Conservation (phyloP, 2,113 vertebrate species). For the Phrynocephalus versicolor region DNA sequence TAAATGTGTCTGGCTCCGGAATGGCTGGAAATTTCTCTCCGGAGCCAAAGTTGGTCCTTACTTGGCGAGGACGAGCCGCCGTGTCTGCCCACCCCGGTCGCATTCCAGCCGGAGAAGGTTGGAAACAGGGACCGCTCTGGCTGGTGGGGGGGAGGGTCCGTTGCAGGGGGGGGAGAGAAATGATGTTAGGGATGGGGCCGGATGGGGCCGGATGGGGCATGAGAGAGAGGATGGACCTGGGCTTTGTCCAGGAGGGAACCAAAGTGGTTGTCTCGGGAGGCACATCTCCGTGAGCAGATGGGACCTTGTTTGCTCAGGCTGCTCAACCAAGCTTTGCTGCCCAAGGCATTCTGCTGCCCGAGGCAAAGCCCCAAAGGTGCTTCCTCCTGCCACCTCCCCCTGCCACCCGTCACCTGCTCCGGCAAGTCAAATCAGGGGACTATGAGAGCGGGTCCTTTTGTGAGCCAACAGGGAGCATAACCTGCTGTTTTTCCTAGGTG, state of each 20-base stretch:
- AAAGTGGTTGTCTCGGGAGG: not conserved
- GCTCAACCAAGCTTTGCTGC: too few species aligned
- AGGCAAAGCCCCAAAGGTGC: too few species aligned
- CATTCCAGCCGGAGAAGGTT: slow-evolving; percentile 56
- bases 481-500: too few species aligned
- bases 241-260: not conserved
- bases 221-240: not conserved
- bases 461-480: too few species aligned
- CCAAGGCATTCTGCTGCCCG: too few species aligned
- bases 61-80: slow-evolving; percentile 59
- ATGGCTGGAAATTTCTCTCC: slow-evolving; percentile 69
- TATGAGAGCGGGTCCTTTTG: too few species aligned
- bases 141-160: not conserved
- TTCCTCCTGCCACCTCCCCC: too few species aligned
- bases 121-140: slow-evolving; percentile 33
- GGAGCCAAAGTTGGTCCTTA: slow-evolving; percentile 69
- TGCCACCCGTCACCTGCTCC: too few species aligned
- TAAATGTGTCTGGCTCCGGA: slow-evolving; percentile 73
- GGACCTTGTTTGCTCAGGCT: too few species aligned
- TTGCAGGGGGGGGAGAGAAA: not conserved
- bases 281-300: too few species aligned
- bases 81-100: slow-evolving; percentile 64
- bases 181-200: not conserved
- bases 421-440: too few species aligned
- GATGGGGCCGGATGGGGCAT: too few species aligned